Evolutionary conservation across 1,140 invertebrate species (phyloP).

Genomic region (Cotesia chilonis): DNA sequence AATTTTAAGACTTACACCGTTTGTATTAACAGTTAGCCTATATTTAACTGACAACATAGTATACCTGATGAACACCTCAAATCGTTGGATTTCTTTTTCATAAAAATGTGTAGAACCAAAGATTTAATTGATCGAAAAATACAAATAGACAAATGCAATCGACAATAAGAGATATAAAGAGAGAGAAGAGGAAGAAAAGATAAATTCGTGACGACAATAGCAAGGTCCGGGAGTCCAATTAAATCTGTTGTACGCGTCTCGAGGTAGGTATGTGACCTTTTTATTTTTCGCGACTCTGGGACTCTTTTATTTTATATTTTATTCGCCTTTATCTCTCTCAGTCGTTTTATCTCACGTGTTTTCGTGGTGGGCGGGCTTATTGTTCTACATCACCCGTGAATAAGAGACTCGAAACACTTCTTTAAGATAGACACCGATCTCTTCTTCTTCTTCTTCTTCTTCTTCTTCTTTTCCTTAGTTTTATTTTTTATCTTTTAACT

Average conservation of each 20-base stretch:
- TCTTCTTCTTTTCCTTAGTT: no score
- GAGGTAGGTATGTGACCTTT: neutral
- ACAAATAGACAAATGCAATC: no score
- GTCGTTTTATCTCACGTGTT: constrained; percentile 4
- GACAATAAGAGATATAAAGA: no score
- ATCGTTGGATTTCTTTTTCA: no score
- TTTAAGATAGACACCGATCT: constrained; percentile 5
- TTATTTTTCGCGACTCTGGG: constrained; percentile 7
- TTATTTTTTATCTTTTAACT: no score
- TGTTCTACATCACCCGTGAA: constrained; percentile 16
- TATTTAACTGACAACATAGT: no score
- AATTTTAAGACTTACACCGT: no score
- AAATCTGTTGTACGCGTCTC: constrained; percentile 15
- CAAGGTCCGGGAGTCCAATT: constrained; percentile 21
- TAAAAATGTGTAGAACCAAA: no score
- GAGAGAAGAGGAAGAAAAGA: no score
- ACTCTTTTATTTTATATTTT: constrained; percentile 13
- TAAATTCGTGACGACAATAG: constrained; percentile 13
- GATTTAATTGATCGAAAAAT: no score
- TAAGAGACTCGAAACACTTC: neutral
- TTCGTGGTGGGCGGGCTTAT: constrained; percentile 24
- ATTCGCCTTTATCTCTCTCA: constrained; percentile 9
- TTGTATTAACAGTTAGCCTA: no score
- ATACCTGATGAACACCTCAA: no score
- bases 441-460: neutral